These are phyloP conservation scores for Hyperopisus bebe DNA, from an alignment of 2,113 vertebrate genomes.

Conservation along the genomic window DNA sequence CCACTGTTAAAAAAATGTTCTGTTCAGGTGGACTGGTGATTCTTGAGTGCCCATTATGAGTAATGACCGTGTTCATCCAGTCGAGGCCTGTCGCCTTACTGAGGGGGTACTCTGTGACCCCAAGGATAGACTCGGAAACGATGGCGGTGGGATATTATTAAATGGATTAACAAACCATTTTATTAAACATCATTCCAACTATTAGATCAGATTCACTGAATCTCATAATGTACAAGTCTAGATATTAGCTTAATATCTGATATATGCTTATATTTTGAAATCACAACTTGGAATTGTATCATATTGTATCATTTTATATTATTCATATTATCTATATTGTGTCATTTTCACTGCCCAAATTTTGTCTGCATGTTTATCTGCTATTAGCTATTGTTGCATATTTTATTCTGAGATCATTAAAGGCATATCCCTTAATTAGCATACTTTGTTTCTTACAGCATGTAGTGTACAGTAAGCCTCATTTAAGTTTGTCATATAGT, in stretches of 20 bases:
- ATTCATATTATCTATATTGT: no score
- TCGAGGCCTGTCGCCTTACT: background rate
- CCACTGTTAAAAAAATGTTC: background rate
- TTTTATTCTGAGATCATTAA: background rate
- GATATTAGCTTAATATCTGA: background rate
- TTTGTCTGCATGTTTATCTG: background rate
- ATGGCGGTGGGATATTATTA: background rate
- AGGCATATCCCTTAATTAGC: background rate
- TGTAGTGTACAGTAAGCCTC: background rate
- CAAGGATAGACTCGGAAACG: background rate
- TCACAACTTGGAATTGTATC: background rate
- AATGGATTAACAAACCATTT: background rate
- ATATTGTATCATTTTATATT: background rate
- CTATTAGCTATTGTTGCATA: background rate
- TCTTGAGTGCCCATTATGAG: background rate
- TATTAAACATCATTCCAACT: background rate
- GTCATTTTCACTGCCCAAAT: background rate
- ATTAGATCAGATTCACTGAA: background rate
- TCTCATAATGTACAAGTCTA: background rate
- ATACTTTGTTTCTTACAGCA: background rate
- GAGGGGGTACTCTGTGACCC: background rate
- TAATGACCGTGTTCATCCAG: background rate
- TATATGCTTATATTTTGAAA: background rate
- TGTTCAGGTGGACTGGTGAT: background rate
- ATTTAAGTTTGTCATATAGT: background rate